A percentile compares a stretch with the other conserved stretches of the same genome.
phyloP scores from a whole-genome alignment of 2,113 vertebrate species.

The Parus major region DNA sequence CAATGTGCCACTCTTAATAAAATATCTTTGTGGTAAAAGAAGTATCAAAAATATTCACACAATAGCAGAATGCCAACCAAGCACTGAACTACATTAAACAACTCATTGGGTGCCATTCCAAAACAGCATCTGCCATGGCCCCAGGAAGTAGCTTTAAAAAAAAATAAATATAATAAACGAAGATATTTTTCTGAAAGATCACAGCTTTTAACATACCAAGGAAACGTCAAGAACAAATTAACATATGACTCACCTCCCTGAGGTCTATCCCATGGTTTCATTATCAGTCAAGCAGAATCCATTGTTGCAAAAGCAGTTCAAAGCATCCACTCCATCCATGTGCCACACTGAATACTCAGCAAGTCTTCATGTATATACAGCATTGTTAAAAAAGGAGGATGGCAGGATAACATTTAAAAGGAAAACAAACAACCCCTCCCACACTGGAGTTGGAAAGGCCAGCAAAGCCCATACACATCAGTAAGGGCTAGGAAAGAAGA shows the following conservation, averaged over 20 bases:
- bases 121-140: conserved; percentile 46
- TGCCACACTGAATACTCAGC: background rate
- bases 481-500: background rate
- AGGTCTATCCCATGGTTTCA: conserved; percentile 40
- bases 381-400: background rate
- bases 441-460: background rate
- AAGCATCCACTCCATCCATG: background rate
- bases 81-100: conserved; percentile 26
- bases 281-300: conserved; percentile 46
- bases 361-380: background rate
- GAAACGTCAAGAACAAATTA: conserved; percentile 50
- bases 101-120: conserved; percentile 3
- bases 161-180: background rate
- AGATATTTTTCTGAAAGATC: conserved; percentile 23
- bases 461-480: background rate
- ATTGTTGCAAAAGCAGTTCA: conserved; percentile 33
- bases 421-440: conserved; percentile 9
- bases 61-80: conserved; percentile 51
- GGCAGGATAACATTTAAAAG: background rate
- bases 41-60: conserved; percentile 33
- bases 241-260: conserved; percentile 57
- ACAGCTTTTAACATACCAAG: conserved; percentile 34
- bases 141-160: conserved; percentile 12
- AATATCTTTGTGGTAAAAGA: conserved; percentile 32
- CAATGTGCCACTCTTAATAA: conserved; percentile 53